A percentile compares a stretch with the other conserved stretches of the same genome.
phyloP scores from a whole-genome alignment of 2,888 invertebrate species.

The Diarsia brunnea region DNA sequence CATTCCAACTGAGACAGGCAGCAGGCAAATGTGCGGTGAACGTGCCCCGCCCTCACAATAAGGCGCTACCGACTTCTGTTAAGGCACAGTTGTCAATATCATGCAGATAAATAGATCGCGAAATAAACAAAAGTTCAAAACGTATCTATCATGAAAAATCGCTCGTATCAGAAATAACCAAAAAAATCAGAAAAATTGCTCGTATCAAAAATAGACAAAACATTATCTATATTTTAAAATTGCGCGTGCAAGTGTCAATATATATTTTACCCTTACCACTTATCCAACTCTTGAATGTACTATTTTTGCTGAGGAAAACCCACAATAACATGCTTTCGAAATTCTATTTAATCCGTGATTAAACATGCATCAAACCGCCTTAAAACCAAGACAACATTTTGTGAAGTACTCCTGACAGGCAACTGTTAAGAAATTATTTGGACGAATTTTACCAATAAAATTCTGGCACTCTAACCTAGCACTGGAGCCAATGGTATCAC shows the following conservation, averaged over 20 bases:
- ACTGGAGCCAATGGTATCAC: too few species aligned
- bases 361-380: background rate
- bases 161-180: too few species aligned
- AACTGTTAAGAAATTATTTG: background rate
- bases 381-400: background rate
- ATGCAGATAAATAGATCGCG: background rate
- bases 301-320: background rate
- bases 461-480: background rate
- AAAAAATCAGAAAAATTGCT: too few species aligned
- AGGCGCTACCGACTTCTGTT: constrained; percentile 75
- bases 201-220: background rate
- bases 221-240: background rate
- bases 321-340: background rate
- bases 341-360: background rate
- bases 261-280: too few species aligned
- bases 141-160: too few species aligned
- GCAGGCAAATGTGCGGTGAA: constrained; percentile 66
- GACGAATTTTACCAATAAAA: background rate
- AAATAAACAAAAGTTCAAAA: too few species aligned
- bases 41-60: constrained; percentile 81
- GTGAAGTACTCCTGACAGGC: too few species aligned
- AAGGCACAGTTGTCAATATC: constrained; percentile 68
- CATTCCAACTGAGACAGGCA: constrained; percentile 66
- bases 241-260: too few species aligned
- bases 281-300: background rate